Evolutionary conservation across 2,888 invertebrate genomes (phyloP).

Genomic region (Harpalus rubripes): DNA sequence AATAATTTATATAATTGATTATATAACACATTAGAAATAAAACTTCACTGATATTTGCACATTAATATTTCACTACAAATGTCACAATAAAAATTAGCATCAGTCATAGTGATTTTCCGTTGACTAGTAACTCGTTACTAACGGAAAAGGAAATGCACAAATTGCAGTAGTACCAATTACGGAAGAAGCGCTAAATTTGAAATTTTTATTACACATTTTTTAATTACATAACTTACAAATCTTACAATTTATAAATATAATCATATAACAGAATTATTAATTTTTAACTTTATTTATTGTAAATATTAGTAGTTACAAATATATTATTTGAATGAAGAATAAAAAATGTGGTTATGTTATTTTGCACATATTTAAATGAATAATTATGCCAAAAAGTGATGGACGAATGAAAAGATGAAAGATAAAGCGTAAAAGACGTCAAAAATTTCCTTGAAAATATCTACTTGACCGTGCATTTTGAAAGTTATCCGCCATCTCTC

Average conservation of each 20-base stretch:
- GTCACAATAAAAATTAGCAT: slow-evolving; percentile 4
- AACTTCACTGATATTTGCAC: slow-evolving; percentile 36
- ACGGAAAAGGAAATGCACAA: slow-evolving; percentile 13
- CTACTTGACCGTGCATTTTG: slow-evolving; percentile 34
- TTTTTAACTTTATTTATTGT: neutral
- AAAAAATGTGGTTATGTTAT: neutral
- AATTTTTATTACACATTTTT: neutral
- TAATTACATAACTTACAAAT: neutral
- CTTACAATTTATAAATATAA: neutral
- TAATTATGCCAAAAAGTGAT: too few relatives aligned
- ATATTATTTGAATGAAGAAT: too few relatives aligned
- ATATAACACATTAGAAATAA: slow-evolving; percentile 39
- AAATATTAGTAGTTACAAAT: neutral
- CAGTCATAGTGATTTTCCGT: slow-evolving; percentile 29
- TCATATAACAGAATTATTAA: neutral
- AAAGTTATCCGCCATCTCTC: neutral
- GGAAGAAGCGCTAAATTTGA: slow-evolving; percentile 1
- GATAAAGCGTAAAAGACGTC: slow-evolving; percentile 1
- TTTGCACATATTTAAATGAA: too few relatives aligned
- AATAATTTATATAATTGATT: slow-evolving; percentile 46
- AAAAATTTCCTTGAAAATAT: slow-evolving; percentile 34
- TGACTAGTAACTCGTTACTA: slow-evolving; percentile 24
- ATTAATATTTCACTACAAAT: slow-evolving; percentile 39
- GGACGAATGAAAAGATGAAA: neutral
- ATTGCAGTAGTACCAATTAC: neutral